These are phyloP conservation scores for Pandemis heparana DNA, from an alignment of 2,888 invertebrate species.

Conservation along the genomic window DNA sequence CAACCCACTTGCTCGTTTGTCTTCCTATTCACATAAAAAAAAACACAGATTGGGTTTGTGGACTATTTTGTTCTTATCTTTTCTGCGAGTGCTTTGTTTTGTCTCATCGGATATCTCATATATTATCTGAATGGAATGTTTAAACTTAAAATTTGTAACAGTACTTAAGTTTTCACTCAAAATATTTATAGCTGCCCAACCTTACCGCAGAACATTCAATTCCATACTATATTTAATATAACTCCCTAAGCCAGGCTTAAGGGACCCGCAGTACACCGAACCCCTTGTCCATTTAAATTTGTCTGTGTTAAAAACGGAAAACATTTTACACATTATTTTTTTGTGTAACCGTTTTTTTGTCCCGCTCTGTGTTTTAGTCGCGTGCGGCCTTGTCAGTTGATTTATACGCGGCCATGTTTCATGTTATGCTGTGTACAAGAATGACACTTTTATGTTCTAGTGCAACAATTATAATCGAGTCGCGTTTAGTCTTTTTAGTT, in stretches of 20 bases:
- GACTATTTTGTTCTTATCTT: no score
- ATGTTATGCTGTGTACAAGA: slow-evolving; percentile 38
- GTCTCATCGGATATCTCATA: no score
- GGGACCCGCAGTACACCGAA: slow-evolving; percentile 18
- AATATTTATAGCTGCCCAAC: no score
- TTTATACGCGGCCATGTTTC: slow-evolving; percentile 40
- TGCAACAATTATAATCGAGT: slow-evolving; percentile 40
- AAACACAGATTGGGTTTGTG: no score
- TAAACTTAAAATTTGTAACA: no score
- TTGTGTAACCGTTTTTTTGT: slow-evolving; percentile 33
- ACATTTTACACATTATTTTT: slow-evolving; percentile 28
- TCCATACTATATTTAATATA: slow-evolving; percentile 8
- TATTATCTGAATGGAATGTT: no score
- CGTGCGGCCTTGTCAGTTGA: slow-evolving; percentile 39
- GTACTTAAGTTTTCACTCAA: no score
- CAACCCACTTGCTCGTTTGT: no score
- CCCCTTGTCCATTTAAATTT: slow-evolving; percentile 40
- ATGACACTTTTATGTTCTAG: slow-evolving; percentile 42
- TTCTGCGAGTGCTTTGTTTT: no score
- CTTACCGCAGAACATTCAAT: neutral
- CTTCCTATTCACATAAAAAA: no score
- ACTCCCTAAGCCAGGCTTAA: slow-evolving; percentile 28
- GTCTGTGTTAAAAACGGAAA: slow-evolving; percentile 32
- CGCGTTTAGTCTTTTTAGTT: slow-evolving; percentile 1
- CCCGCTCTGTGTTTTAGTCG: slow-evolving; percentile 35